Base-by-base conservation (phyloP, 1,140 invertebrate species). In the Rhizoglyphus robini region DNA sequence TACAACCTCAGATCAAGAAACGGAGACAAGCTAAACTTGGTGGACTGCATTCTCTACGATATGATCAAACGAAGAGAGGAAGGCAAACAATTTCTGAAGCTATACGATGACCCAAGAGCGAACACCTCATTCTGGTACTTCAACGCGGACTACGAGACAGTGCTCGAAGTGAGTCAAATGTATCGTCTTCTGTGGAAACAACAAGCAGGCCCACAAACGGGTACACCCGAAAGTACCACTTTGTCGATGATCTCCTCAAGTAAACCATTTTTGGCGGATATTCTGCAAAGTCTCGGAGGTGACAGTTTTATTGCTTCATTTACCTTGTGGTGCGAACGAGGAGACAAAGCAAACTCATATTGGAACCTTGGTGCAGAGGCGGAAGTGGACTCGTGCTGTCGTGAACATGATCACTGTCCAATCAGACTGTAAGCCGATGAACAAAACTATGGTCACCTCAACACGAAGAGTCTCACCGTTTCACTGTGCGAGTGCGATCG, bases 371-470 rank as follows among this genome's bases (percentile, higher is more conserved):
- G 88, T 0, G 65, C 72, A 8, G 79, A 80, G 31, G 71, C 72
- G 18, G 81, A 83, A 57, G 82, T 84, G 0, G 88, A 90, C 71
- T 81, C 75, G 36, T 90, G 88, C 71, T 90, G 87, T 73, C 77
- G 87, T 0, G 79, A 79, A 0, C 88, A 90, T 70, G 88, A 90
- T 74, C 76, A 82, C 66, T 90, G 88, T 71, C 59, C 63, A 23
- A 84, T 85, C 57, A 74, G 80, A 34, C 83, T 88, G 20, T 74
- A 76, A 36, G 77, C 81, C 1, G 77, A 78, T 58, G 74, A 80
- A 65, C 78, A 77, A 0, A 80, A 81, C 49, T 72, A 85, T 70
- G 82, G 81, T 54, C 73, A 86, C 4, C 82, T 79, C 13, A 87
- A 87, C 73, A 71, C 76, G 0, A 77, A 79, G 23, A 20, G 5